Base-by-base conservation (phyloP, 2,797 vertebrate genomes). In the Semaprochilodus insignis region DNA sequence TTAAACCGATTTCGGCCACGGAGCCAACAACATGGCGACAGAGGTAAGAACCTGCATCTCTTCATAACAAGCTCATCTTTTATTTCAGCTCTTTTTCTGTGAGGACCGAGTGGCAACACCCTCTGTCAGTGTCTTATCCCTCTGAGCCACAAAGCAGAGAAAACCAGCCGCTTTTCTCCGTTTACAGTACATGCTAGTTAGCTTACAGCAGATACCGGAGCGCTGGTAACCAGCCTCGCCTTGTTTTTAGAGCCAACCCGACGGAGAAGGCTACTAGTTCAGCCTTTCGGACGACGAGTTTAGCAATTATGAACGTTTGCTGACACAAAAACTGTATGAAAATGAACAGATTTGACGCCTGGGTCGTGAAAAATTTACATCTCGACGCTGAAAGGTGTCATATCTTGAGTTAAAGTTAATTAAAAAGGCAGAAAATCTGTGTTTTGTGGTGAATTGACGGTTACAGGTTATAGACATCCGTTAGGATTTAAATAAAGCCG, bases 11-110 rank as follows among this genome's bases (percentile, higher is more conserved):
- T 91, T 87, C 75, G 82, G 90, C 86, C 83, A 13, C 87, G 85
- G 92, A 87, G 92, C 92, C 94, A 93, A 93, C 91, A 95, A 94
- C 92, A 96, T 96, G 95, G 95, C 95, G 93, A 95, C 95, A 88
- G 95, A 96, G 95, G 95, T 96, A 91, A 93, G 92, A 74, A 85
- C 57, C 31, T 51, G 52, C 48, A 51, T 19, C 2, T 82, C 11
- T 19, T 60, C 13, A 51, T 4, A 57, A 25, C 27, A 2, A 4
- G n/a, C 6, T 15, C 23, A 15, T 13, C 27, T 23, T 70, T 69
- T 4, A 27, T 0, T 34, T 16, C 3, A 55, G 60, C 0, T 15
- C 15, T 13, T 5, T 21, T 40, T 25, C 17, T 2, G 17, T 48
- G 7, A 31, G 4, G 8, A 21, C 0, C 21, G 62, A 17, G 73